These are phyloP conservation scores for Rhinogobius similis DNA, from an alignment of 2,113 vertebrate genomes.

Conservation along the genomic window DNA sequence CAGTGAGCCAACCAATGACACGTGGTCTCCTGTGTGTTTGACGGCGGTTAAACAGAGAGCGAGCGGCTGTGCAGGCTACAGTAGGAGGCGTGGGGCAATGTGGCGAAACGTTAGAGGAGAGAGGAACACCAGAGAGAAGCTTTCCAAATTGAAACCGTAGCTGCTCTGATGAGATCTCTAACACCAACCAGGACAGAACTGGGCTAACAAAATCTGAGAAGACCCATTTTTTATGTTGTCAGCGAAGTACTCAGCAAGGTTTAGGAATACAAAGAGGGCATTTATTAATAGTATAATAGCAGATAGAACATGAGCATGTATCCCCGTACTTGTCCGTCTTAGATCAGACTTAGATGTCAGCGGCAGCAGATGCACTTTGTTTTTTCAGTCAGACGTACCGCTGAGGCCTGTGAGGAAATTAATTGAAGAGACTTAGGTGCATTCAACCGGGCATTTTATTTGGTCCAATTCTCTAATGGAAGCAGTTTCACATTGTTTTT, in stretches of 20 bases:
- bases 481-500: slow-evolving; percentile 30
- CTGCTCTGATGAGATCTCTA: slow-evolving; percentile 32
- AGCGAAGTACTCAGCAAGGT: neutral
- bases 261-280: slow-evolving; percentile 1
- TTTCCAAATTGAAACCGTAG: slow-evolving; percentile 48
- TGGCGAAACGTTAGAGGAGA: slow-evolving; percentile 44
- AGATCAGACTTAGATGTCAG: slow-evolving; percentile 1
- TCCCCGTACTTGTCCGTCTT: neutral
- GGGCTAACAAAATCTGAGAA: slow-evolving; percentile 16
- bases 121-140: slow-evolving; percentile 42
- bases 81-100: slow-evolving; percentile 28
- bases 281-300: slow-evolving; percentile 7
- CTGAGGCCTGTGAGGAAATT: slow-evolving; percentile 19
- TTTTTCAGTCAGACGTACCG: slow-evolving; percentile 13
- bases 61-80: slow-evolving; percentile 43
- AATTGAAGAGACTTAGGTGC: slow-evolving; percentile 42
- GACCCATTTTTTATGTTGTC: slow-evolving; percentile 16
- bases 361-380: slow-evolving; percentile 1
- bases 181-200: slow-evolving; percentile 14
- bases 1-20: slow-evolving; percentile 75
- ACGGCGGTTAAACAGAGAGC: slow-evolving; percentile 67
- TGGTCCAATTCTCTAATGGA: slow-evolving; percentile 57
- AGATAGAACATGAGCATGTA: neutral
- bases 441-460: slow-evolving; percentile 44
- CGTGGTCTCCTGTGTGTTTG: slow-evolving; percentile 63